phyloP scores from a whole-genome alignment of 2,797 vertebrate species.

The Channallabes apus region DNA sequence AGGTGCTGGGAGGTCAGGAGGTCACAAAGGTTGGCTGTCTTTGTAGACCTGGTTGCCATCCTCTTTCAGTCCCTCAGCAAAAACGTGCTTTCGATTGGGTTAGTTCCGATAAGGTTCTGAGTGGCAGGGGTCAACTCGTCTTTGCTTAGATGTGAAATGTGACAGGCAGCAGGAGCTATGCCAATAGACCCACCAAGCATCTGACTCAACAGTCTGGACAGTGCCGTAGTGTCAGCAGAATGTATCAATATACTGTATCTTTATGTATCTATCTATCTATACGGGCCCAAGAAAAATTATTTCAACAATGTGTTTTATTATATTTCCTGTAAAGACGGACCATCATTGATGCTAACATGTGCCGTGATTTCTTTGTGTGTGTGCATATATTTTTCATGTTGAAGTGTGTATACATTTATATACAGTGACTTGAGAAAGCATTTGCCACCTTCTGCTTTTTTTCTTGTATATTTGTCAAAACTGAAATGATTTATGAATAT shows the following conservation, averaged over 20 bases:
- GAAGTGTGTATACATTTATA: too few relatives aligned
- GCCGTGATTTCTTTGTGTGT: too few relatives aligned
- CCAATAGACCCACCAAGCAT: conserved; percentile 77
- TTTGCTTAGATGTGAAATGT: conserved; percentile 78
- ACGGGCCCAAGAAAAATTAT: too few relatives aligned
- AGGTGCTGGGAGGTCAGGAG: conserved; percentile 65
- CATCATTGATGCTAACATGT: too few relatives aligned
- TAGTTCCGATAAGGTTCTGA: conserved; percentile 76
- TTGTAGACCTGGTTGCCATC: conserved; percentile 63
- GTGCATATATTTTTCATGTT: too few relatives aligned
- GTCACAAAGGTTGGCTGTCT: conserved; percentile 70
- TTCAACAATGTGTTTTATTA: too few relatives aligned
- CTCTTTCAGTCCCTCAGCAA: conserved; percentile 73
- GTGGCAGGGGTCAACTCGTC: conserved; percentile 75
- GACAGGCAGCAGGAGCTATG: conserved; percentile 77
- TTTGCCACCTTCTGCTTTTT: too few relatives aligned
- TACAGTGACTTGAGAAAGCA: too few relatives aligned
- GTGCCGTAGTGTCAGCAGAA: conserved; percentile 78
- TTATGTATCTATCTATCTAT: neutral
- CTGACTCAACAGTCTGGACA: conserved; percentile 73
- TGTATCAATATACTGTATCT: neutral
- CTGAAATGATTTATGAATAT: too few relatives aligned
- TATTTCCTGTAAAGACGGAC: too few relatives aligned
- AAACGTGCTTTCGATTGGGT: conserved; percentile 83
- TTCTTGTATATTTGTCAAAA: too few relatives aligned